phyloP scores from a whole-genome alignment of 2,797 vertebrate genomes.

The Sternarchorhynchus goeldii region DNA sequence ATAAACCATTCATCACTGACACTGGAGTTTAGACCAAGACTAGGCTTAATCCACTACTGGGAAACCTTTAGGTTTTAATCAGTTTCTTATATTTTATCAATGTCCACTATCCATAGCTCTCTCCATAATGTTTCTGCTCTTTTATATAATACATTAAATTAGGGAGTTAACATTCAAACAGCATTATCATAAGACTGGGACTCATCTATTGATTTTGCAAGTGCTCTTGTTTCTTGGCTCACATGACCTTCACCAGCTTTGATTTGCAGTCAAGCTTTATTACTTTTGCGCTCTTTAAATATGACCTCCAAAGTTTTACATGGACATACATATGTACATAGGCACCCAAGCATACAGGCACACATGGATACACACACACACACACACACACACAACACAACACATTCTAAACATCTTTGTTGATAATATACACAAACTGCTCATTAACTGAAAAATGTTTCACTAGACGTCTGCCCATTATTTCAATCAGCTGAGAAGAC shows the following conservation, averaged over 20 bases:
- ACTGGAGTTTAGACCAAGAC: too few relatives aligned
- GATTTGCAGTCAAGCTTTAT: constrained; percentile 55
- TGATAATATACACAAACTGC: constrained; percentile 62
- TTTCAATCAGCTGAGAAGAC: constrained; percentile 62
- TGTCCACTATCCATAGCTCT: not conserved
- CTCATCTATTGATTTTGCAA: not conserved
- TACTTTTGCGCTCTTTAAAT: constrained; percentile 73
- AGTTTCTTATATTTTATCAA: too few relatives aligned
- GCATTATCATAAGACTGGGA: not conserved
- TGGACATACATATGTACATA: constrained; percentile 72
- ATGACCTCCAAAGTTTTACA: constrained; percentile 74
- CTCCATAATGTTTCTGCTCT: not conserved
- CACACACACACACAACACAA: constrained; percentile 38
- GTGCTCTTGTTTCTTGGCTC: constrained; percentile 50
- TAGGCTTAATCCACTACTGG: too few relatives aligned
- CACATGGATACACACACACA: not conserved
- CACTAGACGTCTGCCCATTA: constrained; percentile 49
- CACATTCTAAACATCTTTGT: constrained; percentile 50
- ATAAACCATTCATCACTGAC: too few relatives aligned
- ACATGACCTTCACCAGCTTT: constrained; percentile 63
- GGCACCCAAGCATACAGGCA: constrained; percentile 50
- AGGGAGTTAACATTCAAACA: not conserved
- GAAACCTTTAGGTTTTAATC: too few relatives aligned
- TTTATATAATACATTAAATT: not conserved
- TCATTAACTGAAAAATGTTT: constrained; percentile 62